Percentiles rank a stretch among this genome's conserved stretches.
Conservation (phyloP, 2,888 invertebrate genomes). For the Eristalis pertinax region DNA sequence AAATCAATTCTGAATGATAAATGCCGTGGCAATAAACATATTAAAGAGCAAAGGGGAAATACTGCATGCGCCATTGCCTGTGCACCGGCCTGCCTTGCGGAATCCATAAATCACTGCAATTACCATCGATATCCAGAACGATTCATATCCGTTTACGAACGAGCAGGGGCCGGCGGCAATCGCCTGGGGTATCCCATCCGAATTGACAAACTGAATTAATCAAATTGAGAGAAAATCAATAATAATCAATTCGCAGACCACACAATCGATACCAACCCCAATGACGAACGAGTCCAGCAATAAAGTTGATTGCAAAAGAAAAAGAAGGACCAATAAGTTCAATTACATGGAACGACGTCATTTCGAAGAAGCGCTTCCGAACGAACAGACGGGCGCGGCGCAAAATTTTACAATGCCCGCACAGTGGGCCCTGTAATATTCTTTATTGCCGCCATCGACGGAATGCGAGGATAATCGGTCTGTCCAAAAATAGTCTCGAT, state of each 20-base stretch:
- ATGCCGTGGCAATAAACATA: too few species aligned
- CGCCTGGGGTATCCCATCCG: not conserved
- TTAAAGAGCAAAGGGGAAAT: too few species aligned
- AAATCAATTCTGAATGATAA: too few species aligned
- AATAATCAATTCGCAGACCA: not conserved
- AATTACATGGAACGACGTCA: not conserved
- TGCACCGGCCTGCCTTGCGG: not conserved
- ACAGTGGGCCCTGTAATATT: not conserved
- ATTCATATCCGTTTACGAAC: not conserved
- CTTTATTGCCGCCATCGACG: not conserved
- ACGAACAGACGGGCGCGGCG: not conserved
- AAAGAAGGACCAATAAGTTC: not conserved
- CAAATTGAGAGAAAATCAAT: not conserved
- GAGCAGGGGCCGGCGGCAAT: not conserved
- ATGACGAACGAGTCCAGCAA: not conserved
- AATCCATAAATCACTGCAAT: not conserved
- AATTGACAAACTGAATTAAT: not conserved
- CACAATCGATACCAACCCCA: not conserved
- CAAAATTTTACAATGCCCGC: not conserved
- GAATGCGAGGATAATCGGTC: slow-evolving; percentile 10
- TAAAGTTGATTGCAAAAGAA: not conserved
- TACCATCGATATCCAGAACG: not conserved
- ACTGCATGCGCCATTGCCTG: too few species aligned
- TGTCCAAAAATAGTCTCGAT: slow-evolving; percentile 14
- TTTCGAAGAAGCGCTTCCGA: not conserved